Evolutionary conservation across 2,113 vertebrate species (phyloP), one percentile per base, ranked within the genome.

Genomic region (Cinclus cinclus): DNA sequence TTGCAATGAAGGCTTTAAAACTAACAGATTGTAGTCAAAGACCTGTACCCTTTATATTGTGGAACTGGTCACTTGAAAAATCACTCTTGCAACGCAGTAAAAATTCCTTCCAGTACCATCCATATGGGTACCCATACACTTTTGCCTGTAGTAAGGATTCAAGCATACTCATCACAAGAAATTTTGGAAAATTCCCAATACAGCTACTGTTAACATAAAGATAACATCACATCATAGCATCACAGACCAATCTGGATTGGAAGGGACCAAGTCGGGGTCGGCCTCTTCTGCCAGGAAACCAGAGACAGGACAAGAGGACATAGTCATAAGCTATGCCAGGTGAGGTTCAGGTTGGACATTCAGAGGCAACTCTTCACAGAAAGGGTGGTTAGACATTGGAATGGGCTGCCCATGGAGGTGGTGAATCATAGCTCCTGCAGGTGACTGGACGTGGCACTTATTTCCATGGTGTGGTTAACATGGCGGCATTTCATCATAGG

Each of bases 91-190:
- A 27, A 39, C 46, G 23, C 20, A 42, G 21, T 31, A 86, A 59
- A 80, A 64, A 28, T 28, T n/a, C 42, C 24, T 37, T 44, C 5
- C 10, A 19, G 4, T 8, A 19, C 7, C 0, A 0, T 9, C 49
- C 21, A 3, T 3, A 10, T 9, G 35, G 50, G 64, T 33, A 33
- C 4, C 14, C 15, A 5, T 23, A 5, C 19, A 10, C 25, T 47
- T 10, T 28, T 5, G 31, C 37, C 25, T 6, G 5, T 13, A 44
- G 16, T 13, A 27, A 30, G 35, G 28, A 22, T 52, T 63, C 16
- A 16, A 39, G 35, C 9, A 21, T 8, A 21, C 10, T 19, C 17
- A 39, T 23, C 15, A 33, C 27, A 31, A 19, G 9, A 27, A 7
- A 21, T 30, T 35, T 47, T 17, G 60, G 25, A 69, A 35, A 59